Percentiles rank a stretch among this genome's conserved stretches.
Evolutionary conservation across 2,113 vertebrate species (phyloP).

Genomic region (Catharus minimus): DNA sequence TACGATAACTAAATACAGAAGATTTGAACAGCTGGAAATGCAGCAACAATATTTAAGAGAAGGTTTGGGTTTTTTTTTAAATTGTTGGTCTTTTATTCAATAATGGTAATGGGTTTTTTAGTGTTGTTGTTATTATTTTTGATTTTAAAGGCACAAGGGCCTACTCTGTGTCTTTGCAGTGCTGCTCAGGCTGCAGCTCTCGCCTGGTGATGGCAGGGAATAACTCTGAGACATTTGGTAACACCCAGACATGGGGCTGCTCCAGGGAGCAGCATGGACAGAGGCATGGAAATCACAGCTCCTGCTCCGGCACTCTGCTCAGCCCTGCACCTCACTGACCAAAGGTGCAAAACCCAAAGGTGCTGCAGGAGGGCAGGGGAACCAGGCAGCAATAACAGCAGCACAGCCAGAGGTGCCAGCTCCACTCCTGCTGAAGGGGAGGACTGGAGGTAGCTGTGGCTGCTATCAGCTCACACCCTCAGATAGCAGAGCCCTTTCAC

Average conservation of each 20-base stretch:
- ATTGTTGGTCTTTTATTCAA: slow-evolving; percentile 70
- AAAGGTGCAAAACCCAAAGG: neutral
- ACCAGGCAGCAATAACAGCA: neutral
- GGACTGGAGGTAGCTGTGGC: neutral
- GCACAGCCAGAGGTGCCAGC: neutral
- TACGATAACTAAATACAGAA: slow-evolving; percentile 74
- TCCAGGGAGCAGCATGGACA: neutral
- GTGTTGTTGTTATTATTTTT: neutral
- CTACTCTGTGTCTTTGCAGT: neutral
- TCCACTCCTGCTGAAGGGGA: fast-evolving
- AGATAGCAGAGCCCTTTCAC: neutral
- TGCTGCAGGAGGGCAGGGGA: neutral
- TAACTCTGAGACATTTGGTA: neutral
- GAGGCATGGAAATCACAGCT: neutral
- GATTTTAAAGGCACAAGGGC: slow-evolving; percentile 52
- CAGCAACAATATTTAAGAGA: slow-evolving; percentile 75
- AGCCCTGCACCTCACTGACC: neutral
- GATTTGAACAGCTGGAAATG: slow-evolving; percentile 78
- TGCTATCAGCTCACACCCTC: neutral
- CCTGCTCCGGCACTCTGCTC: neutral
- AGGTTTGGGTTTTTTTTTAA: neutral
- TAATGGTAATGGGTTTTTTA: slow-evolving; percentile 59
- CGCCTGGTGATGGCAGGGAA: slow-evolving; percentile 22
- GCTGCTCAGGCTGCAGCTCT: neutral
- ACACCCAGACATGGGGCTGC: neutral